Percentiles rank a stretch among this genome's conserved stretches.
These are phyloP conservation scores for Myotis myotis DNA, from an alignment of 2,797 vertebrate species.

Conservation along the genomic window DNA sequence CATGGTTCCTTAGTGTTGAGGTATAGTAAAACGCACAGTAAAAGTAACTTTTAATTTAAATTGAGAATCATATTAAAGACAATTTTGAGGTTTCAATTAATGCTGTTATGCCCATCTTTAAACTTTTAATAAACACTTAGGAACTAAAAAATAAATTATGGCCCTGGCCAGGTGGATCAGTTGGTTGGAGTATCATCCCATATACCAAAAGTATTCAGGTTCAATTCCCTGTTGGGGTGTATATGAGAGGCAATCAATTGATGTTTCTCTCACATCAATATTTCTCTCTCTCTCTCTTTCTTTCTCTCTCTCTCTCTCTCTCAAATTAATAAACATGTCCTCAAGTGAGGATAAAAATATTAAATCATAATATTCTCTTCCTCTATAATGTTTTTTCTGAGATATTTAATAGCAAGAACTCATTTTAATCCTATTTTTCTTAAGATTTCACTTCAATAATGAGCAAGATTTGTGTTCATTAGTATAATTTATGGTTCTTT, in stretches of 20 bases:
- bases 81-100: slow-evolving; percentile 41
- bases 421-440: slow-evolving; percentile 64
- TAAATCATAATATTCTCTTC: slow-evolving; percentile 65
- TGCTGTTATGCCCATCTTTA: not conserved
- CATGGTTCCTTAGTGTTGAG: slow-evolving; percentile 1
- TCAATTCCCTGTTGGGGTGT: not conserved
- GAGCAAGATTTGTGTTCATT: slow-evolving; percentile 13
- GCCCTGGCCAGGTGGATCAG: not conserved
- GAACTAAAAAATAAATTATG: slow-evolving; percentile 71
- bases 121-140: slow-evolving; percentile 77
- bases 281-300: not conserved
- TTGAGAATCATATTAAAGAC: slow-evolving; percentile 22
- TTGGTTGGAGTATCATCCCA: not conserved
- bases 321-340: not conserved
- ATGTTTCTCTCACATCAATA: not conserved
- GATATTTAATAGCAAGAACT: slow-evolving; percentile 76
- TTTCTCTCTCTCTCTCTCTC: not conserved
- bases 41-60: slow-evolving; percentile 33
- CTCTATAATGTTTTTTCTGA: slow-evolving; percentile 76
- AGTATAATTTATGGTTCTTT: slow-evolving; percentile 45
- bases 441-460: slow-evolving; percentile 66
- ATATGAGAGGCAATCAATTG: not conserved
- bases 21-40: not conserved
- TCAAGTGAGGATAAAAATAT: slow-evolving; percentile 13
- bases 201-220: not conserved